Conservation (phyloP, 2,113 vertebrate species). For the Petaurus breviceps region DNA sequence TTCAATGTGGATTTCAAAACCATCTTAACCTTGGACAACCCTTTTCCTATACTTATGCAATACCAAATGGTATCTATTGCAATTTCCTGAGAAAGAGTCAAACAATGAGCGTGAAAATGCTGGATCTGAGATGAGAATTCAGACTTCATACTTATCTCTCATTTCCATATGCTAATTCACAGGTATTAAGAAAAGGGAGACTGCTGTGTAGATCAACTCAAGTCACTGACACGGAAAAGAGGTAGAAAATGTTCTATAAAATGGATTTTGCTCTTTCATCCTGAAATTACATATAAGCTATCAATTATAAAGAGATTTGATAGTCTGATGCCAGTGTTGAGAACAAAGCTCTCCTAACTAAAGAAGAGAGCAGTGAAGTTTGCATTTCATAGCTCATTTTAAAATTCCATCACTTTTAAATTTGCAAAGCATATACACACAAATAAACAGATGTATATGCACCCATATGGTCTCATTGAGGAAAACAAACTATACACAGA, state of each 20-base stretch:
- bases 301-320: conserved; percentile 21
- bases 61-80: not conserved
- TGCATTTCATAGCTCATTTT: not conserved
- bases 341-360: not conserved
- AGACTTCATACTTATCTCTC: not conserved
- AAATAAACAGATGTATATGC: not conserved
- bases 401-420: not conserved
- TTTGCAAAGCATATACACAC: not conserved
- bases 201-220: conserved; percentile 5
- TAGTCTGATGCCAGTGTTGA: not conserved
- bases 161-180: not conserved
- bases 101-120: not conserved
- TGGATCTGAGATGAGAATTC: conserved; percentile 15
- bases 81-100: not conserved
- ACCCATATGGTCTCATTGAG: not conserved
- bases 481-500: not conserved
- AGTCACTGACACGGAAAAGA: not conserved
- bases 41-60: not conserved
- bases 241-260: conserved; percentile 26
- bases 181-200: conserved; percentile 14
- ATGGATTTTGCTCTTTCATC: conserved; percentile 41
- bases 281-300: conserved; percentile 9
- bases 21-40: not conserved
- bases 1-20: not conserved
- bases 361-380: not conserved